Percentiles rank a stretch among this genome's conserved stretches.
These are phyloP conservation scores for Chloroceryle inda DNA, from an alignment of 2,797 vertebrate species.

Conservation along the genomic window DNA sequence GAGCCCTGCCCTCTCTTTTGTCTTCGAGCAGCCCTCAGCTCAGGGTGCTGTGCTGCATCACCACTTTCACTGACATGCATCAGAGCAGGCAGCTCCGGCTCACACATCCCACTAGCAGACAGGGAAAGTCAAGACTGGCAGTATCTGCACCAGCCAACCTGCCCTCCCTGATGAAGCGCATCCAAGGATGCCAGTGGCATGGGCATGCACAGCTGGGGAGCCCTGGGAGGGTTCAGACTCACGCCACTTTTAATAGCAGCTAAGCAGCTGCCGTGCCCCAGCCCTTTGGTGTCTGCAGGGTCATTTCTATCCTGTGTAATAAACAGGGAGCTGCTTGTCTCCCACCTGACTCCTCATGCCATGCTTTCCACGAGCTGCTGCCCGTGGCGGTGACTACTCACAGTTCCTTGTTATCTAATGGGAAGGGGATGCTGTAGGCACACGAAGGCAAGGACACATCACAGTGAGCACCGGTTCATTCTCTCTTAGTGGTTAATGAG, in stretches of 20 bases:
- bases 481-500: neutral
- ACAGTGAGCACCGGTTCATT: neutral
- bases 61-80: accelerated
- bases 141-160: neutral
- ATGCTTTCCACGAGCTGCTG: neutral
- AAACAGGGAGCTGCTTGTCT: neutral
- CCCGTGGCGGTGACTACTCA: neutral
- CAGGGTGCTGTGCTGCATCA: neutral
- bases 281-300: neutral
- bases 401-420: neutral
- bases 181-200: neutral
- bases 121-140: neutral
- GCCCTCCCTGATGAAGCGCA: neutral
- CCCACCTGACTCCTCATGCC: accelerated
- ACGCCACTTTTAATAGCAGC: neutral
- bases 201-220: neutral
- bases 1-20: neutral
- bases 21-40: neutral
- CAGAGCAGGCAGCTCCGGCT: neutral
- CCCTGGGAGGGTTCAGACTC: neutral
- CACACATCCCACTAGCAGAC: accelerated
- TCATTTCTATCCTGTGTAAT: neutral
- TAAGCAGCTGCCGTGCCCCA: neutral
- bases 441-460: neutral
- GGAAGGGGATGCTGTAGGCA: neutral